Conservation (phyloP, 2,797 vertebrate genomes). For the Sorex maritimensis region DNA sequence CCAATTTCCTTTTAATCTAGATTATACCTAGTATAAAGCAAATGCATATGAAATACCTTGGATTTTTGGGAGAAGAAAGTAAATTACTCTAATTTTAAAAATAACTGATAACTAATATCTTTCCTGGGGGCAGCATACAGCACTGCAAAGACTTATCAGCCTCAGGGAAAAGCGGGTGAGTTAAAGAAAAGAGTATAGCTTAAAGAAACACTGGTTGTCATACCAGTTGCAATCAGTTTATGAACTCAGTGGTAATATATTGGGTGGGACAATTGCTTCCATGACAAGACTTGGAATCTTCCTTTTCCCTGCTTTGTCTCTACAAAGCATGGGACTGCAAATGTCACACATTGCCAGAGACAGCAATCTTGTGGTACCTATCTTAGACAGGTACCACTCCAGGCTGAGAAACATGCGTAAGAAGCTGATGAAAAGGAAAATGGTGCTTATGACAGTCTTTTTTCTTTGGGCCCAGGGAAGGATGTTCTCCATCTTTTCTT, state of each 20-base stretch:
- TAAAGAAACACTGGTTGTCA: neutral
- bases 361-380: too few relatives aligned
- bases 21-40: conserved; percentile 17
- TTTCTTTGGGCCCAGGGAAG: conserved; percentile 10
- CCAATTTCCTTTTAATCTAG: neutral
- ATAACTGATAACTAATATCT: neutral
- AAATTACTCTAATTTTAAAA: conserved; percentile 27
- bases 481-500: conserved; percentile 2
- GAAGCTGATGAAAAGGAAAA: neutral
- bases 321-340: neutral
- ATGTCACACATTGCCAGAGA: neutral
- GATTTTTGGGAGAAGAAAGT: conserved; percentile 25
- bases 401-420: neutral
- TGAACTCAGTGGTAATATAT: neutral
- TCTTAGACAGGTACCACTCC: neutral
- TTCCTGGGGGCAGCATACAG: neutral
- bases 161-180: neutral
- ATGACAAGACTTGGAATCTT: neutral
- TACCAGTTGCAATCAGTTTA: neutral
- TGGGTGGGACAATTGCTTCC: neutral
- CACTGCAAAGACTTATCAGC: neutral
- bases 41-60: neutral
- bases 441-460: neutral
- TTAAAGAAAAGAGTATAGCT: neutral
- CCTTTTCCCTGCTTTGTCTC: neutral